These are phyloP conservation scores for Propithecus perrieri DNA, from an alignment of 2,797 vertebrate species.

Conservation along the genomic window DNA sequence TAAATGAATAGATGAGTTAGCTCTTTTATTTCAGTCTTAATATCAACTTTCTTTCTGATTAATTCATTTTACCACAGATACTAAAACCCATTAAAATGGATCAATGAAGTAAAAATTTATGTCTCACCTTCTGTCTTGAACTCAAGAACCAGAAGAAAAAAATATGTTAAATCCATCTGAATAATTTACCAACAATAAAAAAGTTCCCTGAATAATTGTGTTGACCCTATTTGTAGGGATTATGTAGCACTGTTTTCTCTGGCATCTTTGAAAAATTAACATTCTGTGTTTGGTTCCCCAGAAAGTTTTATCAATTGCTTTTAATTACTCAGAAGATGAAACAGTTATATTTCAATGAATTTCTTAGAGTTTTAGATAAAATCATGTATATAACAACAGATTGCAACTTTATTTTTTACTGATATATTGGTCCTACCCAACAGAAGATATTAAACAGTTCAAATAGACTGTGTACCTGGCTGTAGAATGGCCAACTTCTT, in stretches of 20 bases:
- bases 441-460: neutral
- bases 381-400: neutral
- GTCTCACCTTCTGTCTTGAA: neutral
- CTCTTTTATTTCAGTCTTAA: conserved; percentile 13
- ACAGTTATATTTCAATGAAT: neutral
- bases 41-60: neutral
- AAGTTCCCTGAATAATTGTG: neutral
- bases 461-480: conserved; percentile 73
- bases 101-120: neutral
- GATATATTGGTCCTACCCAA: neutral
- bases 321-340: neutral
- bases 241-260: neutral
- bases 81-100: neutral
- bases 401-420: neutral
- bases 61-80: conserved; percentile 25
- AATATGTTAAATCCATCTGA: neutral
- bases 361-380: neutral
- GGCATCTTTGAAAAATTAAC: neutral
- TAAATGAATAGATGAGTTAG: neutral
- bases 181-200: neutral
- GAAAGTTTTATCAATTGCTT: neutral
- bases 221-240: neutral
- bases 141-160: neutral
- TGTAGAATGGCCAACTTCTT: conserved; percentile 61
- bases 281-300: neutral